Conservation (phyloP, 2,888 invertebrate genomes). For the Oscheius sp. region DNA sequence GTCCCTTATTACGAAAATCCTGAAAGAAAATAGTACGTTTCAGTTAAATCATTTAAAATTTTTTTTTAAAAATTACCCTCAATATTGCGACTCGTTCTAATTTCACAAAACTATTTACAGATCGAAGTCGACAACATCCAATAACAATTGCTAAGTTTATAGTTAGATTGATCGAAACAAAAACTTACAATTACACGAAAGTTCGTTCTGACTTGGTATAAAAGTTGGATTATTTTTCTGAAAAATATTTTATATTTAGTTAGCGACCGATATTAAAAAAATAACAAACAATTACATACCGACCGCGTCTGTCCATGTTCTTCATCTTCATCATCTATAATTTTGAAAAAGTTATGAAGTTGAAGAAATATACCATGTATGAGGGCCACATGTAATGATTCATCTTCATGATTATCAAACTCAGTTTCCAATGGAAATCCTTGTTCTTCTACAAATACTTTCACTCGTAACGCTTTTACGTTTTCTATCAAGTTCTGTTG, state of each 20-base stretch:
- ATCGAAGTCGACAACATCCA: constrained; percentile 19
- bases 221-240: too few relatives aligned
- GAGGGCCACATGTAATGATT: background rate
- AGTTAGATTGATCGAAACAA: too few relatives aligned
- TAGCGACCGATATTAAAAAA: too few relatives aligned
- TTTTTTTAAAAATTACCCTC: constrained; percentile 18
- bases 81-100: constrained; percentile 23
- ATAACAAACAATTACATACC: too few relatives aligned
- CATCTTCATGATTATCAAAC: constrained; percentile 43
- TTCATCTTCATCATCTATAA: too few relatives aligned
- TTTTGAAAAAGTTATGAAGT: too few relatives aligned
- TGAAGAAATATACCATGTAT: background rate
- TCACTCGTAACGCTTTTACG: too few relatives aligned
- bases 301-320: too few relatives aligned
- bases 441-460: constrained; percentile 48
- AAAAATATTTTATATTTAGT: too few relatives aligned
- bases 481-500: too few relatives aligned
- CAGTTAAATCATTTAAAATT: too few relatives aligned
- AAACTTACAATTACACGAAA: background rate
- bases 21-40: background rate
- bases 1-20: constrained; percentile 6
- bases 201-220: too few relatives aligned
- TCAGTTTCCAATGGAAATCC: constrained; percentile 39
- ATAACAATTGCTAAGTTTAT: background rate
- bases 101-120: constrained; percentile 11